A percentile compares a stretch with the other conserved stretches of the same genome.
phyloP scores from a whole-genome alignment of 2,113 vertebrate species.

The Amia ocellicauda region DNA sequence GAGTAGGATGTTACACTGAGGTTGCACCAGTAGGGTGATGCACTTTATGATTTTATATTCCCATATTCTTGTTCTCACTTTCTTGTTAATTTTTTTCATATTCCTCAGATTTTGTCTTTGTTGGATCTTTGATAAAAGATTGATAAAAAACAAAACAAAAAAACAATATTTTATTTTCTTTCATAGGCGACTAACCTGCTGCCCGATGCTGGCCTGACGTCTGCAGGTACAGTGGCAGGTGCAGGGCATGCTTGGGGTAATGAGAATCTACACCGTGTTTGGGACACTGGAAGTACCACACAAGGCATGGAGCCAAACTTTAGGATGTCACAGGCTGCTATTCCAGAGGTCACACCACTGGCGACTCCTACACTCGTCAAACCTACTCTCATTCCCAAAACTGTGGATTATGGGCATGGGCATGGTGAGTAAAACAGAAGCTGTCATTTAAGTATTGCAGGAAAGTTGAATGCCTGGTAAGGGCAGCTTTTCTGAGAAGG shows the following conservation, averaged over 20 bases:
- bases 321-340: conserved; percentile 18
- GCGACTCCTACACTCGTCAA: conserved; percentile 58
- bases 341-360: conserved; percentile 38
- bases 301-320: conserved; percentile 38
- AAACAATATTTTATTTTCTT: not conserved
- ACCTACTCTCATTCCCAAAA: conserved; percentile 79
- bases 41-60: too few species aligned
- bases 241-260: conserved; percentile 65
- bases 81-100: too few species aligned
- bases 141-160: too few species aligned
- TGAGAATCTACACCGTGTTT: conserved; percentile 76
- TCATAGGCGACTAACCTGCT: conserved; percentile 46
- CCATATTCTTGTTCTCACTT: too few species aligned
- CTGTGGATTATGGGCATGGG: conserved; percentile 87
- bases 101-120: too few species aligned
- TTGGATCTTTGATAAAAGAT: too few species aligned
- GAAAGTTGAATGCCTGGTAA: too few species aligned
- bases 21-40: too few species aligned
- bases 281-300: conserved; percentile 57
- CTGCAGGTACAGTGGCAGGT: conserved; percentile 21
- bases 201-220: conserved; percentile 38
- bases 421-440: conserved; percentile 69
- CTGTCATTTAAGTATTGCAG: conserved; percentile 21
- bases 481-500: too few species aligned
- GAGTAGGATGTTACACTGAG: too few species aligned